A percentile compares a stretch with the other conserved stretches of the same genome.
Conservation (phyloP, 1,140 invertebrate species). For the Tetragonula clypearis region DNA sequence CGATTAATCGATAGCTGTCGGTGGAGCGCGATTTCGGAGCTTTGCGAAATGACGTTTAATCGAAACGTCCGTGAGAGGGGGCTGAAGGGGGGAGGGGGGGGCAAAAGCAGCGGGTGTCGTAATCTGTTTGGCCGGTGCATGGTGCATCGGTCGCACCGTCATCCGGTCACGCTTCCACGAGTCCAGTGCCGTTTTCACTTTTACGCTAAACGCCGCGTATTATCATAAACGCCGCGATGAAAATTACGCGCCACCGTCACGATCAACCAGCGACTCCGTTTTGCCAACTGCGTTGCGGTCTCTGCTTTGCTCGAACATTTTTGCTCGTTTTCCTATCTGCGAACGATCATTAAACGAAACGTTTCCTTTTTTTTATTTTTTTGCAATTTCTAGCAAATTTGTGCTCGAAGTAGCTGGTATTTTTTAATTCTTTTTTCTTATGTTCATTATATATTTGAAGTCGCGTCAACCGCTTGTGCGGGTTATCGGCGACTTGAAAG, state of each 20-base stretch:
- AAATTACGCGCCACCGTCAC: constrained; percentile 18
- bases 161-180: constrained; percentile 70
- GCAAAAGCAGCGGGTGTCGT: constrained; percentile 21
- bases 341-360: too few species aligned
- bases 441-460: too few species aligned
- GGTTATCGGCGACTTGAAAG: too few species aligned
- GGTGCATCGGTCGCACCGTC: constrained; percentile 52
- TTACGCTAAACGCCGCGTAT: constrained; percentile 71
- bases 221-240: constrained; percentile 62
- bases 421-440: too few species aligned
- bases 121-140: constrained; percentile 30
- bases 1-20: constrained; percentile 41
- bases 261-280: neutral
- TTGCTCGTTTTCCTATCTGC: neutral
- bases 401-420: too few species aligned
- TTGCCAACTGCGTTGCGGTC: neutral
- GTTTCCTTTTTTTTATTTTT: too few species aligned
- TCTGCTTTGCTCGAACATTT: neutral
- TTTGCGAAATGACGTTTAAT: constrained; percentile 38
- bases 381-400: too few species aligned
- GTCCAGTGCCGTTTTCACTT: constrained; percentile 69
- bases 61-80: neutral
- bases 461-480: too few species aligned
- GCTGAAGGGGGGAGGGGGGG: neutral
- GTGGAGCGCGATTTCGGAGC: neutral